Conservation (phyloP, 2,113 vertebrate genomes). For the Tychaedon coryphoeus region DNA sequence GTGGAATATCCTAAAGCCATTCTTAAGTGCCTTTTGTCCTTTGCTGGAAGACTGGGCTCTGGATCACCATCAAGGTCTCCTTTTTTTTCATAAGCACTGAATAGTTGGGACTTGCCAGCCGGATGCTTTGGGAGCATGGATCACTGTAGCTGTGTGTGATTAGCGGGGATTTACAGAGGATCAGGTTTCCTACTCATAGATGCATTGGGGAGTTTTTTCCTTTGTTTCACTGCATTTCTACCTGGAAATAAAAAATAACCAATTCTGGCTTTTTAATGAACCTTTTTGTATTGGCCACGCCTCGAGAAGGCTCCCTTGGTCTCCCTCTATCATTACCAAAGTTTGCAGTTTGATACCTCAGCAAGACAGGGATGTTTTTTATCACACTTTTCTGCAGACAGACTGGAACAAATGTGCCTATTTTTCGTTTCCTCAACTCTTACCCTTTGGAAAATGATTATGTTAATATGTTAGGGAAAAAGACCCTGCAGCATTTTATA, state of each 20-base stretch:
- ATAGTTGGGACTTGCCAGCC: neutral
- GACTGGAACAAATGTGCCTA: conserved; percentile 59
- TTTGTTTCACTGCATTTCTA: neutral
- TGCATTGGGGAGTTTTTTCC: neutral
- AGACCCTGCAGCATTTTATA: conserved; percentile 24
- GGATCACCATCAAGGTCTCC: neutral
- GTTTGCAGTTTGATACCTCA: conserved; percentile 76
- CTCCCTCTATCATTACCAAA: conserved; percentile 57
- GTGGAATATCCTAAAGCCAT: conserved; percentile 55
- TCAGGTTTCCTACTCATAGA: neutral
- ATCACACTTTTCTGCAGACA: conserved; percentile 61
- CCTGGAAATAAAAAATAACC: conserved; percentile 18
- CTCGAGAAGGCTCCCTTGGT: neutral
- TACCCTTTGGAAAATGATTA: conserved; percentile 44
- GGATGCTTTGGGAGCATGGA: neutral
- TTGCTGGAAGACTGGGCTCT: conserved; percentile 47
- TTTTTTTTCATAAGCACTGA: conserved; percentile 55
- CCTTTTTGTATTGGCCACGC: neutral
- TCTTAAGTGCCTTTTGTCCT: conserved; percentile 68
- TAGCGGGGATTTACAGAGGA: neutral
- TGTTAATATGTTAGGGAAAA: conserved; percentile 60
- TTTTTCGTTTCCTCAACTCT: neutral
- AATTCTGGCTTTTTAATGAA: neutral
- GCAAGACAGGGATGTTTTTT: conserved; percentile 50
- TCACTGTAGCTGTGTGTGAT: neutral